Conservation (phyloP, 2,113 vertebrate species). For the Cichladusa arquata region DNA sequence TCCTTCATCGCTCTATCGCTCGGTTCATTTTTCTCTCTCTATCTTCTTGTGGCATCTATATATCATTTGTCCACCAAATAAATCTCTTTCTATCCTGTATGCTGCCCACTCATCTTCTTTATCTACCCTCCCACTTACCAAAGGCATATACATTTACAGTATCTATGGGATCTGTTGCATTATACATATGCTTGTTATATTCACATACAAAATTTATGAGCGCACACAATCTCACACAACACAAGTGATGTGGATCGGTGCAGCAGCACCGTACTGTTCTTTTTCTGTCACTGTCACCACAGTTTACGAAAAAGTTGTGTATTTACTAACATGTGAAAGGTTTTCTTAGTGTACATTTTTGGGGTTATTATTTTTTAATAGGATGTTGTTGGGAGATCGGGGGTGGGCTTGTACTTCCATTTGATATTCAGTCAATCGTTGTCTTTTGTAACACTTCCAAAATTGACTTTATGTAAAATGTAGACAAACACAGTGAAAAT, state of each 20-base stretch:
- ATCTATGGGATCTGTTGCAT: conserved; percentile 72
- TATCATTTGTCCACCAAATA: conserved; percentile 63
- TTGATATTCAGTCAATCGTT: conserved; percentile 67
- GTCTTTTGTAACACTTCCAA: conserved; percentile 69
- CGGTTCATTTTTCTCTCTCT: conserved; percentile 4
- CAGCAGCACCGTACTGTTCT: conserved; percentile 33
- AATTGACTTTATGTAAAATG: conserved; percentile 43
- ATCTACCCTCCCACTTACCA: conserved; percentile 74
- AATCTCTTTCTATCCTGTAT: conserved; percentile 54
- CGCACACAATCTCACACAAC: conserved; percentile 35
- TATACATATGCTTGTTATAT: conserved; percentile 55
- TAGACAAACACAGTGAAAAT: conserved; percentile 5
- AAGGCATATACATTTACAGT: conserved; percentile 71
- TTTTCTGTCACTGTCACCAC: conserved; percentile 43
- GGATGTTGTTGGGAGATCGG: conserved; percentile 23
- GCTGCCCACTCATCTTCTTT: conserved; percentile 72
- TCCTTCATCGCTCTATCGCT: not conserved
- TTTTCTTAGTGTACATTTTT: not conserved
- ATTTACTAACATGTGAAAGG: not conserved
- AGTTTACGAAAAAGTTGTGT: conserved; percentile 24
- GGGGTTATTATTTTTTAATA: conserved; percentile 27
- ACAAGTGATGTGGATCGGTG: conserved; percentile 24
- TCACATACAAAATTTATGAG: conserved; percentile 55
- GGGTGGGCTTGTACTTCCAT: conserved; percentile 56
- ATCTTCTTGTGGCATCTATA: conserved; percentile 34